Evolutionary conservation across 2,888 invertebrate species (phyloP), one percentile per base, ranked within the genome.

Genomic region (Horisme vitalbata): DNA sequence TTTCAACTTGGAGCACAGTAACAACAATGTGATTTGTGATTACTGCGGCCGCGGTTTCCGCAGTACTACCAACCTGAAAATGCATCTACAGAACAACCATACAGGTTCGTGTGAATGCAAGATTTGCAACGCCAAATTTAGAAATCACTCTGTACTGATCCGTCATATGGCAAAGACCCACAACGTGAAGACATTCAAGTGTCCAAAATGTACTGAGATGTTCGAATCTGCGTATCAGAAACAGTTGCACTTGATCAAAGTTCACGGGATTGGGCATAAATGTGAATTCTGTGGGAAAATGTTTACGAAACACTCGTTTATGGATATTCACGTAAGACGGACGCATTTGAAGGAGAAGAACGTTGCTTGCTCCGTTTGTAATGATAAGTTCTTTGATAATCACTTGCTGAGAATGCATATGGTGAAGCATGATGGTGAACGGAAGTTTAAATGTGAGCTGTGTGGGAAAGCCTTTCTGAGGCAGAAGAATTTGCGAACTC

Each of bases 381-480:
- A 74, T 12, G 83, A 85, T 41, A 83, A 74, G 43, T 88, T 88
- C 45, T 88, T 88, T 24, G 86, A 88, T 37, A 86, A 83, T 46
- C 76, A 86, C 36, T 60, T 80, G 9, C 48, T 88, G 35, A 78
- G 58, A 28, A 65, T 86, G 70, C 92, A 92, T 53, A 90, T 89
- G 79, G 90, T 87, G 0, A 88, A 86, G 12, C 92, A 92, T 46
- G 81, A 88, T 8, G 90, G 91, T 0, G 91, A 91, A 5, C 84
- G 90, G 10, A 84, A 83, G 35, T 91, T 91, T 37, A 80, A 81
- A 34, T 93, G 93, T 38, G 88, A 90, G 3, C 77, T 91, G 1
- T 93, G 93, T 47, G 90, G 90, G 0, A 91, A 91, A 49, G 86
- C 91, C 24, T 91, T 93, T 46, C 73, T 91, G 8, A 90, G 92